Base-by-base conservation (phyloP, 1,140 invertebrate species). In the Diploscapter pachys region DNA sequence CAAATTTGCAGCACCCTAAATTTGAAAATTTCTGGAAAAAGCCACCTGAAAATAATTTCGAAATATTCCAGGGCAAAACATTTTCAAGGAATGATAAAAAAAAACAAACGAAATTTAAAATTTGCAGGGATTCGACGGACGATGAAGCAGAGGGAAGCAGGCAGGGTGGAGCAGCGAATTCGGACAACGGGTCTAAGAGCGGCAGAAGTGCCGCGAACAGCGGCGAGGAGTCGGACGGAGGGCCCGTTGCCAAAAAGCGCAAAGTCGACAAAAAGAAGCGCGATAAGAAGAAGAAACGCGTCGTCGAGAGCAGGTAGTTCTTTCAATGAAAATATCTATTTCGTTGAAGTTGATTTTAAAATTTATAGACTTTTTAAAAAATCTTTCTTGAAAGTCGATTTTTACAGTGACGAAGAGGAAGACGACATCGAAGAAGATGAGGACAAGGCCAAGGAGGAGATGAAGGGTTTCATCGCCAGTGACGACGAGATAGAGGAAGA, bases 341-440 rank as follows among this genome's bases (percentile, higher is more conserved):
- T 71, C 51, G 5, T 50, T 9, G 48, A 6, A 9, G 8, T 54
- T 5, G 51, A 73, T 57, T 2, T 72, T 13, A 5, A 5, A 54
- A 54, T 72, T 73, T 51, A 8, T 56, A 73, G 80, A 82, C 78
- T 81, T 65, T 65, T 65, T 13, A 65, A 65, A 65, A 31, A 31
- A 11, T 65, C 50, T 13, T 65, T 59, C 31, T 59, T 11, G 31
- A 59, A 59, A 59, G 9, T 31, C 57, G 48, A 13, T 9, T 74
- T 79, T 64, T 79, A 73, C 62, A 83, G 82, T 71, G 79, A 84
- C 63, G 83, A 84, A 48, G 83, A 83, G 50, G 82, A 83, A 4
- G 82, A 85, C 13, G 83, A 80, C 8, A 80, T 80, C 9, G 83
- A 83, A 31, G 81, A 81, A 11, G 81, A 76, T 50, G 83, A 84